Base-by-base conservation (phyloP, 2,888 invertebrate genomes). In the Sipha maydis region DNA sequence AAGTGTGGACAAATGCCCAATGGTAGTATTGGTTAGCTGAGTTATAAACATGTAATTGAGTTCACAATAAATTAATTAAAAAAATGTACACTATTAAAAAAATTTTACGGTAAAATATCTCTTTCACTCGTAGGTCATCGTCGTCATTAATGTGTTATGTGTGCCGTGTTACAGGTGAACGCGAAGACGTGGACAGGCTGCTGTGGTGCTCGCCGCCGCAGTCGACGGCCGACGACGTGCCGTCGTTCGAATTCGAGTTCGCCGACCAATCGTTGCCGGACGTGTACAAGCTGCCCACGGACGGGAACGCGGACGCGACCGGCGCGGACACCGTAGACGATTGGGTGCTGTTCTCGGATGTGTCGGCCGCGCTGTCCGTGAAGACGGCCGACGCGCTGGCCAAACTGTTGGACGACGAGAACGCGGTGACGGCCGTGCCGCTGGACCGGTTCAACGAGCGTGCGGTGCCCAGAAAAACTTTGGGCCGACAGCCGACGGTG, bases 331-430 rank as follows among this genome's bases (percentile, higher is more conserved):
- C 69, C n/a, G 3, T 71, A 31, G 83, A 85, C 94, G 94, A 28
- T 93, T 97, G 96, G 96, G 95, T 96, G 89, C 93, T 97, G 89
- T 93, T 97, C 85, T 96, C 95, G 91, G 97, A 97, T 91, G 93
- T 97, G 90, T 95, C 96, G 91, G 94, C 94, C 91, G 92, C 96
- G 90, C 93, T 96, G 91, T 95, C 95, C 93, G 94, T 96, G 89
- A 96, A 96, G 92, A 96, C 96, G 71, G 95, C 95, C 91, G 96
- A 97, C 91, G 95, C 96, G 84, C 92, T 97, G 77, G 92, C 96
- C 89, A 95, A 95, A 91, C 96, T 96, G 92, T 94, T 95, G 89
- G 94, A 88, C 73, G 76, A 82, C 75, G 41, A 88, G 41, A 48
- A 88, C 48, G 80, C 75, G 21, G 73, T 80, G 31, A 48, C 21